Base-by-base conservation (phyloP, 2,113 vertebrate genomes). In the Prinia subflava region DNA sequence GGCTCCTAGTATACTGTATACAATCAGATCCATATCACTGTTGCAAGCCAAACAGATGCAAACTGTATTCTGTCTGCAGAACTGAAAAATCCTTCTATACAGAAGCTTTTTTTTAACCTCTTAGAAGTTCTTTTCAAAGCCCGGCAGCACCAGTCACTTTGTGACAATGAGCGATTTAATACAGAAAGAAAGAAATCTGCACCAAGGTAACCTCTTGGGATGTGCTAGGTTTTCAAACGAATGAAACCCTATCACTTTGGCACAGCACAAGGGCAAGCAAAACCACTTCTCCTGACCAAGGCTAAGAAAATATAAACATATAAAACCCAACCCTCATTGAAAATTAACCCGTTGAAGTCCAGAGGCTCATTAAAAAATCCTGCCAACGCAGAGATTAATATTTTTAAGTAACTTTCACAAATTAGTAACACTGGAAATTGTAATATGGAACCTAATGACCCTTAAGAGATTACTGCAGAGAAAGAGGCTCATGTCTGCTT, bases 181-280 rank as follows among this genome's bases (percentile, higher is more conserved):
- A 98, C 97, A 98, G 98, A 98, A 88, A 97, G 97, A 97, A 97
- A 97, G 97, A 98, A 99, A 98, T 98, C 98, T 97, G 98, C 98
- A 98, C 98, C 98, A 98, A 98, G 98, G 98, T 99, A 98, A 98
- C 98, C 98, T 98, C 97, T 95, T 90, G 98, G 98, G 98, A 98
- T 98, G 97, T 97, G 97, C 98, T 98, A 98, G 98, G 97, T 98
- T 99, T 98, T 98, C 97, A 97, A 98, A 98, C 98, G 98, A 98
- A 97, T 98, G 98, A 98, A 98, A 98, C 97, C 95, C 96, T 98
- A 98, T 98, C 98, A 95, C 96, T 97, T 96, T 94, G 70, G 97
- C 96, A 95, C 95, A 81, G 83, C 96, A 98, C 97, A 97, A 98
- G 98, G 98, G 97, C 98, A 97, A 96, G 98, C 96, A 97, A 97